phyloP scores from a whole-genome alignment of 2,888 invertebrate genomes.

The Nipponacmea schrenckii region DNA sequence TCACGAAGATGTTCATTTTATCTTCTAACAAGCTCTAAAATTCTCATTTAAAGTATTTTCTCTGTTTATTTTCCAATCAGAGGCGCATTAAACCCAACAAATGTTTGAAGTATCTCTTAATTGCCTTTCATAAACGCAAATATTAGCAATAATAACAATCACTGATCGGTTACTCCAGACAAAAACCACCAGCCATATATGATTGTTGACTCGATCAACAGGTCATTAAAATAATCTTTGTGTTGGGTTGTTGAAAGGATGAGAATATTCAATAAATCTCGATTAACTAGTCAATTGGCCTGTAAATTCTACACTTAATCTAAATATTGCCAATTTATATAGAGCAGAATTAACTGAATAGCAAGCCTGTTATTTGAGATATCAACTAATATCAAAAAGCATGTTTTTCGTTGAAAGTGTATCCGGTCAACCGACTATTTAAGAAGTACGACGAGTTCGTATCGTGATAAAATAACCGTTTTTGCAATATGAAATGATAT shows the following conservation, averaged over 20 bases:
- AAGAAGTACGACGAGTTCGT: neutral
- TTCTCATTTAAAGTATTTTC: neutral
- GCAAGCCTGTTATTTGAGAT: neutral
- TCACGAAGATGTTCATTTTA: conserved; percentile 1
- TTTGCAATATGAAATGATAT: neutral
- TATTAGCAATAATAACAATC: conserved; percentile 7
- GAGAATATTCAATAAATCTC: neutral
- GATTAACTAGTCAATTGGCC: neutral
- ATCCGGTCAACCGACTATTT: neutral
- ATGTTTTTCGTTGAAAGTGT: neutral
- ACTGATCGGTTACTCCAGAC: conserved; percentile 5
- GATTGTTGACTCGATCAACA: conserved; percentile 6
- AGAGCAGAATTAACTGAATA: no score
- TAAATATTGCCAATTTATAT: no score
- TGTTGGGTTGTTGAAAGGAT: no score
- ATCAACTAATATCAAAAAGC: neutral
- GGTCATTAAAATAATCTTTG: neutral
- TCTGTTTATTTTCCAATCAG: neutral
- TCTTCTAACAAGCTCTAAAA: neutral
- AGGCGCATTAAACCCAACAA: neutral
- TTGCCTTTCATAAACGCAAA: conserved; percentile 9
- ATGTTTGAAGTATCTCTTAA: neutral
- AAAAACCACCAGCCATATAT: neutral
- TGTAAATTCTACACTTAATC: neutral
- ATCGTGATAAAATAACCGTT: neutral